Conservation (phyloP, 2,888 invertebrate species). For the Teleogryllus oceanicus region DNA sequence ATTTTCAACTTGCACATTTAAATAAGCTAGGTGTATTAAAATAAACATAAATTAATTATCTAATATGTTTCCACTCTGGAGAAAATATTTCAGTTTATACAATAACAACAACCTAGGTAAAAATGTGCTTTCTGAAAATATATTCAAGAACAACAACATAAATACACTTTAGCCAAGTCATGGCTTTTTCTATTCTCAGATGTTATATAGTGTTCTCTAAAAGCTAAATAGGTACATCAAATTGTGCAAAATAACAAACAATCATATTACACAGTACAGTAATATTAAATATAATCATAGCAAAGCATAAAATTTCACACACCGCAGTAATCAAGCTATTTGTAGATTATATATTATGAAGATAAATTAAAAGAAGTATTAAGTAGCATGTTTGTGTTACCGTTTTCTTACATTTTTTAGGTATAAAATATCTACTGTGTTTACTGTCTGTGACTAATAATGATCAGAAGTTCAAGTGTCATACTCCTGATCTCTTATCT, state of each 20-base stretch:
- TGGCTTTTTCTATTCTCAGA: constrained; percentile 6
- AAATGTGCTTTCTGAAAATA: constrained; percentile 19
- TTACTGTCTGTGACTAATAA: too few species aligned
- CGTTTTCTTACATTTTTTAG: too few species aligned
- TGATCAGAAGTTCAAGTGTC: too few species aligned
- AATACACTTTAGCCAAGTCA: not conserved
- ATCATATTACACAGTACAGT: constrained; percentile 3
- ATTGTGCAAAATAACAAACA: constrained; percentile 29
- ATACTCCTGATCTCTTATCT: too few species aligned
- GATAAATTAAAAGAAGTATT: not conserved
- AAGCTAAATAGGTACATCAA: constrained; percentile 25
- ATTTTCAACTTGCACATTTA: too few species aligned
- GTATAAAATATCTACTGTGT: too few species aligned
- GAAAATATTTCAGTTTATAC: not conserved
- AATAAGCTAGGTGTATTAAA: too few species aligned
- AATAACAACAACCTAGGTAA: constrained; percentile 19
- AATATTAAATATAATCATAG: too few species aligned
- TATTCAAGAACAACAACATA: not conserved
- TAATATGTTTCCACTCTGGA: not conserved
- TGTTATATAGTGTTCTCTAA: not conserved
- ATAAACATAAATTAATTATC: too few species aligned
- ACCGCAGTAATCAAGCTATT: not conserved
- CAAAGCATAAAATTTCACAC: too few species aligned
- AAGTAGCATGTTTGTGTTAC: not conserved
- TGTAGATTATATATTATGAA: not conserved